Percentiles rank a stretch among this genome's conserved stretches.
These are phyloP conservation scores for Laterallus jamaicensis DNA, from an alignment of 2,113 vertebrate species.

Conservation along the genomic window DNA sequence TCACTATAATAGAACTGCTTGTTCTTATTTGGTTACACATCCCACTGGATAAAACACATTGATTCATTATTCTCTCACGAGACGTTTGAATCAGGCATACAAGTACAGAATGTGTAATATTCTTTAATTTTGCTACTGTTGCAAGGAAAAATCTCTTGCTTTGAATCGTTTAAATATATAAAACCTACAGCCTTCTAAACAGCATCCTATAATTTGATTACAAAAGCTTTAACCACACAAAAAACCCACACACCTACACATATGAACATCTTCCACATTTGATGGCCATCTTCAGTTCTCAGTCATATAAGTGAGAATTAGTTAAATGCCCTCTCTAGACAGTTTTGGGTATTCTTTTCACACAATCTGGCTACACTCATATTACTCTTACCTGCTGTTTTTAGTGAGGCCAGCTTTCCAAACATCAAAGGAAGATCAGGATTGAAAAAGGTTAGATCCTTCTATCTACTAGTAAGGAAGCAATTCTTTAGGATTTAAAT, in stretches of 20 bases:
- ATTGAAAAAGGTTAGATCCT: not conserved
- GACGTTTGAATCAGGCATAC: not conserved
- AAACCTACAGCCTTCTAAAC: not conserved
- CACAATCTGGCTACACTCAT: not conserved
- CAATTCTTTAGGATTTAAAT: not conserved
- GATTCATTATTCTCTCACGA: not conserved
- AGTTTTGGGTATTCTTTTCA: not conserved
- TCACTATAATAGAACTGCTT: not conserved
- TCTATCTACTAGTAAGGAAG: not conserved
- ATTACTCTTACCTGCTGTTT: not conserved
- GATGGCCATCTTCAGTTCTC: not conserved
- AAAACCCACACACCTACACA: fast-evolving
- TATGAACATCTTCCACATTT: not conserved
- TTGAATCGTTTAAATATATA: not conserved
- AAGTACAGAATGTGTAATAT: not conserved
- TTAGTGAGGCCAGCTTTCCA: not conserved
- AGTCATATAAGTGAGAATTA: not conserved
- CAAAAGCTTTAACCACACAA: not conserved
- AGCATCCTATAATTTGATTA: not conserved
- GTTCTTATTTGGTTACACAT: not conserved
- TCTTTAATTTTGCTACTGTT: not conserved
- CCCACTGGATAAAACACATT: not conserved
- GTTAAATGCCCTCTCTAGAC: not conserved
- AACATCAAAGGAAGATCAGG: not conserved
- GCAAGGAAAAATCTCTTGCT: not conserved